Evolutionary conservation across 1,140 invertebrate species (phyloP).

Genomic region (Heliconius melpomene): DNA sequence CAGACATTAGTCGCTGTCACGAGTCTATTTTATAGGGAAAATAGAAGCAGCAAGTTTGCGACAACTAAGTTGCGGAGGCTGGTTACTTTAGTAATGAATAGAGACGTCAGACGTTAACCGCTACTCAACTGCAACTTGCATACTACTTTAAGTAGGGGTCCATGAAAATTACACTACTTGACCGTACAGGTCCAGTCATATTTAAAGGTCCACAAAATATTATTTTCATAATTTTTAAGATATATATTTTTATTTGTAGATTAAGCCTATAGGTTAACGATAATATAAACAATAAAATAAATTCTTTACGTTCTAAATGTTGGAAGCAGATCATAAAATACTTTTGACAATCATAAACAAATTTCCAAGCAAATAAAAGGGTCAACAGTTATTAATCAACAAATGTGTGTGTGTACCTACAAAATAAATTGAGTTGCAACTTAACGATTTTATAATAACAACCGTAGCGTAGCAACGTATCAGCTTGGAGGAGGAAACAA

Average conservation of each 20-base stretch:
- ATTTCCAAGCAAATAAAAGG: neutral
- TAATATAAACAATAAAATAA: too few species aligned
- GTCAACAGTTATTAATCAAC: too few species aligned
- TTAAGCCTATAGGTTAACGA: neutral
- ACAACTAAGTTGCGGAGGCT: conserved; percentile 73
- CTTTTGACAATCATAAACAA: neutral
- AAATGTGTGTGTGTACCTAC: too few species aligned
- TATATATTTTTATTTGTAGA: too few species aligned
- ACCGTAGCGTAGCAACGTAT: conserved; percentile 48
- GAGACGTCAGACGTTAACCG: conserved; percentile 73
- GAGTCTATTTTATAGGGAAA: conserved; percentile 79
- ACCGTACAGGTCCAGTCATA: conserved; percentile 12
- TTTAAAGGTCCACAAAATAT: neutral
- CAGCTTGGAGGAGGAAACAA: conserved; percentile 48
- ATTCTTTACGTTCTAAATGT: neutral
- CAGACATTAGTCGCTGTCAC: conserved; percentile 79
- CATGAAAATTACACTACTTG: conserved; percentile 60
- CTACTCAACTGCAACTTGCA: conserved; percentile 67
- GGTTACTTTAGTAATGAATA: conserved; percentile 77
- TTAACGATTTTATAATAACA: neutral
- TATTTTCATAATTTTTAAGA: too few species aligned
- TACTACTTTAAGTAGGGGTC: conserved; percentile 66
- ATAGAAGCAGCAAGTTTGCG: conserved; percentile 66
- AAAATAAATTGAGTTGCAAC: neutral
- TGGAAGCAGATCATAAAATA: neutral